These are phyloP conservation scores for Oreochromis mossambicus DNA, from an alignment of 2,797 vertebrate species.

Conservation along the genomic window DNA sequence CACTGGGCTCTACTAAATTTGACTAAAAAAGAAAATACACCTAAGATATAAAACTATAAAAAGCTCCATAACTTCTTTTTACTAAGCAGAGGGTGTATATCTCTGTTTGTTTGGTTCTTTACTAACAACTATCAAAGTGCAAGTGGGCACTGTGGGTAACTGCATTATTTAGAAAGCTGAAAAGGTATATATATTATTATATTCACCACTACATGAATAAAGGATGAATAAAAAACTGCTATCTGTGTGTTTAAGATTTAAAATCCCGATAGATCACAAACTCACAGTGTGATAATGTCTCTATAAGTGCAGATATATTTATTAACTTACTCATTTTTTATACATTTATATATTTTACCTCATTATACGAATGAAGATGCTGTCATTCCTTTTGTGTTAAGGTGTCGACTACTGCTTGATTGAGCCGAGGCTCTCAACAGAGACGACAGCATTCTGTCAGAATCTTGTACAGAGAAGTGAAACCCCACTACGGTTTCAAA, in stretches of 20 bases:
- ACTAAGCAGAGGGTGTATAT: background rate
- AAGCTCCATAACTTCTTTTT: background rate
- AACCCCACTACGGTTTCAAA: background rate
- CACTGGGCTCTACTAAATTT: background rate
- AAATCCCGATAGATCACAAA: background rate
- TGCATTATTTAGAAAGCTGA: constrained; percentile 33
- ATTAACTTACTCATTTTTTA: background rate
- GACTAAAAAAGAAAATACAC: background rate
- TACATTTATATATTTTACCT: accelerated
- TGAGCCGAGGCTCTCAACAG: background rate
- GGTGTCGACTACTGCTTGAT: background rate
- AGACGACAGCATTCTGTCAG: background rate
- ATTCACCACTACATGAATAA: constrained; percentile 34
- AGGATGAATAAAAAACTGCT: constrained; percentile 12
- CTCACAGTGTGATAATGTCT: no score
- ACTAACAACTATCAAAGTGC: constrained; percentile 2
- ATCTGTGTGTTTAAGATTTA: background rate
- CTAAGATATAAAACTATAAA: background rate
- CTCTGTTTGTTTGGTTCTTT: background rate
- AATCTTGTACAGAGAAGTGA: background rate
- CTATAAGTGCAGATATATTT: background rate
- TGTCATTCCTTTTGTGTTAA: background rate
- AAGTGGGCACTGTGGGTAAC: background rate
- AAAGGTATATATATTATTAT: constrained; percentile 13
- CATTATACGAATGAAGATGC: background rate